A percentile compares a stretch with the other conserved stretches of the same genome.
Conservation (phyloP, 30 jellyfish, hydroid and myxozoan species). For the Sanderia malayensis region DNA sequence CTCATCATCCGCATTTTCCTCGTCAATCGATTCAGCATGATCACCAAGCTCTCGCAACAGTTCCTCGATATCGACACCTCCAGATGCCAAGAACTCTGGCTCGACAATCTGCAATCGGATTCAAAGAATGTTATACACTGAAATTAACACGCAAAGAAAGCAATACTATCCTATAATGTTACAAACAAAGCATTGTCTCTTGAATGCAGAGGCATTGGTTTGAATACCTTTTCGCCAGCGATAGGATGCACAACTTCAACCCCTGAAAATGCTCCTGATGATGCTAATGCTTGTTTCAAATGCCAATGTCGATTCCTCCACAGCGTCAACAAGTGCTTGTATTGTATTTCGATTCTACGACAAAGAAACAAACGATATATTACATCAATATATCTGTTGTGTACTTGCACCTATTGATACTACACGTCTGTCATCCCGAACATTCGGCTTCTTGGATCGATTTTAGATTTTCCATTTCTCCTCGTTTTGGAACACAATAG, state of each 20-base stretch:
- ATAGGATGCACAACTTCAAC: conserved; percentile 62
- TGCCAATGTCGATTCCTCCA: conserved; percentile 95
- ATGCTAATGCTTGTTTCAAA: conserved; percentile 71
- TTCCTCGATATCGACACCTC: conserved; percentile 71
- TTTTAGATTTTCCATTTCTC: no score
- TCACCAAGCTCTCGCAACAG: conserved; percentile 64
- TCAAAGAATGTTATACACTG: neutral
- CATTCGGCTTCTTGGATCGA: no score
- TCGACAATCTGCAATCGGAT: conserved; percentile 38
- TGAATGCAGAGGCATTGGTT: no score
- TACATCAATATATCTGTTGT: no score
- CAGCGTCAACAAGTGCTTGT: conserved; percentile 86
- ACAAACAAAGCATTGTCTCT: no score
- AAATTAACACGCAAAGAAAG: neutral
- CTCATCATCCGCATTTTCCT: conserved; percentile 60
- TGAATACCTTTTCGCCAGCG: conserved; percentile 77
- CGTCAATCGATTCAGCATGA: conserved; percentile 67
- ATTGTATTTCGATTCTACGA: conserved; percentile 80
- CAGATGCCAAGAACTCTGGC: conserved; percentile 59
- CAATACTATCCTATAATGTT: no score
- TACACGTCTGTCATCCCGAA: no score
- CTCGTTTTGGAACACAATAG: no score
- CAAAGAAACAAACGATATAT: no score
- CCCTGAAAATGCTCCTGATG: conserved; percentile 71
- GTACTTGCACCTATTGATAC: no score